Evolutionary conservation across 2,888 invertebrate genomes (phyloP).

Genomic region (Tridacna crocea): DNA sequence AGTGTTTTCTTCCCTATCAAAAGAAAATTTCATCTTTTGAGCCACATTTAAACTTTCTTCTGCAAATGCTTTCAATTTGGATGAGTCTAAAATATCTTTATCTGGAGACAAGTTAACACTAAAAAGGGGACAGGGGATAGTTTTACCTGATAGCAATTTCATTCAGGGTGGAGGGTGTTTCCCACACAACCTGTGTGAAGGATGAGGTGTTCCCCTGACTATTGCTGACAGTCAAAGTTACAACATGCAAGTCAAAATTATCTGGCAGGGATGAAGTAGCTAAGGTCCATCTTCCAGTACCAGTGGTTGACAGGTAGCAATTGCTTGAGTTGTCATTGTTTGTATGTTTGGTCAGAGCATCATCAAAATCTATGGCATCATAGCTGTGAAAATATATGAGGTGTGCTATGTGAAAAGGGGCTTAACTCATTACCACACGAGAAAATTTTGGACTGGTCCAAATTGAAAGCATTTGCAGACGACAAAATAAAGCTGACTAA

Average conservation of each 20-base stretch:
- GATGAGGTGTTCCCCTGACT: slow-evolving; percentile 33
- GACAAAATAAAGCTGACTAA: too few species aligned
- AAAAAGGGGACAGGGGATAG: too few species aligned
- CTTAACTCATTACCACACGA: too few species aligned
- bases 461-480: too few species aligned
- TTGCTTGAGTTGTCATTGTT: neutral
- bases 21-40: too few species aligned
- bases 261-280: neutral
- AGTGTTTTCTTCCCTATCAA: too few species aligned
- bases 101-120: too few species aligned
- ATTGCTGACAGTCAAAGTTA: slow-evolving; percentile 50
- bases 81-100: too few species aligned
- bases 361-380: slow-evolving; percentile 11
- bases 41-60: too few species aligned
- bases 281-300: neutral
- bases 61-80: too few species aligned
- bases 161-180: slow-evolving; percentile 1
- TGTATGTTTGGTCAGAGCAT: neutral
- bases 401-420: neutral
- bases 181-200: slow-evolving; percentile 44
- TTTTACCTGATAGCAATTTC: slow-evolving; percentile 1
- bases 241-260: slow-evolving; percentile 37
- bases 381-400: neutral
- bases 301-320: neutral
- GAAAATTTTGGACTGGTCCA: too few species aligned